Base-by-base conservation (phyloP, 2,888 invertebrate genomes). In the Anthoptus insignis region DNA sequence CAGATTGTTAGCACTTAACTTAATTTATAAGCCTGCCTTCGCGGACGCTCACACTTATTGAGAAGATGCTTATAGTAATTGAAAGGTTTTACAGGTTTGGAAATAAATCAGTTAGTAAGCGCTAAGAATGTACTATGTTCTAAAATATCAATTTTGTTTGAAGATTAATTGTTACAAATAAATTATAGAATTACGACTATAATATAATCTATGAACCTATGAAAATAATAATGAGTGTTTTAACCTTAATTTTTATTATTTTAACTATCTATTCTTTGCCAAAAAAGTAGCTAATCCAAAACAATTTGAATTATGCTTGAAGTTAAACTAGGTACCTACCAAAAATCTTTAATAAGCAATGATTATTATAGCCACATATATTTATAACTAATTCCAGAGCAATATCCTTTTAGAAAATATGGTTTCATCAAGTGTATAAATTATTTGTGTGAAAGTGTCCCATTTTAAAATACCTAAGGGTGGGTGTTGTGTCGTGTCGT, bases 1-100 rank as follows among this genome's bases (percentile, higher is more conserved):
- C 21, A 22, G 45, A 45, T 45, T 45, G 22, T 45, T 13, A 45
- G 45, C 45, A 22, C 45, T 45, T 45, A 45, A 45, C 45, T 21
- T 22, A 9, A 45, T 5, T 45, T 42, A n/a, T 42, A 42, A 42
- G 42, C 11, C 16, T 3, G 42, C 16, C 1, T 39, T 14, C 19
- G 42, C 1, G 9, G 7, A 27, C 14, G 14, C 37, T 14, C n/a
- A 16, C 7, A 7, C 39, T 14, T 14, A 42, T 19, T 42, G 11
- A 4, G 42, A 39, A 8, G 42, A 19, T 42, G 16, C 42, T 11
- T 42, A 16, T 39, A 4, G 13, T 39, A 16, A 39, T 7, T 19
- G 42, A 11, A 19, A 19, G 37, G 14, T 7, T 5, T 37, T 34
- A 27, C 5, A 7, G 27, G 2, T 37, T 37, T 37, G 14, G 1